A percentile compares a stretch with the other conserved stretches of the same genome.
Conservation (phyloP, 2,113 vertebrate species). For the Sander vitreus region DNA sequence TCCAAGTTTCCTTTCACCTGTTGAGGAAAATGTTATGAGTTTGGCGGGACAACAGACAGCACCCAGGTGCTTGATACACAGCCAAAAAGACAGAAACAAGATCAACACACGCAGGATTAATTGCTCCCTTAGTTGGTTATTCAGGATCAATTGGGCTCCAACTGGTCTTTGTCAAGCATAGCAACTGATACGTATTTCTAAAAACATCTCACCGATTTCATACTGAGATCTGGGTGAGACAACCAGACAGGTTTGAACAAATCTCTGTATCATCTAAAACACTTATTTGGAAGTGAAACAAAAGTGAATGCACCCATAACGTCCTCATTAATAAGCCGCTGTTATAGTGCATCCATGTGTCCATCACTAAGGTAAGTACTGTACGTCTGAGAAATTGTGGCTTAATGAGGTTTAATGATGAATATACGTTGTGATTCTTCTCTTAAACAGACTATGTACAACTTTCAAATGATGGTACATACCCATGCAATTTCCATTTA, state of each 20-base stretch:
- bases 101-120: conserved; percentile 28
- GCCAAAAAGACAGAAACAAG: conserved; percentile 25
- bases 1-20: conserved; percentile 73
- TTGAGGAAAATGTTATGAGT: conserved; percentile 54
- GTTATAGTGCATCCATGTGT: not conserved
- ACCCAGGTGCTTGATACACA: conserved; percentile 35
- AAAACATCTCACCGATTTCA: not conserved
- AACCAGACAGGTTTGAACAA: not conserved
- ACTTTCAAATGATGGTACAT: not conserved
- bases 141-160: conserved; percentile 4
- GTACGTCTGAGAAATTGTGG: not conserved
- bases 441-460: not conserved
- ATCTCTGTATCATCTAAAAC: not conserved
- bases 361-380: not conserved
- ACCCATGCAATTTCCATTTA: not conserved
- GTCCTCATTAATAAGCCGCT: not conserved
- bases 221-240: not conserved
- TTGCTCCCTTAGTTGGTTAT: conserved; percentile 11
- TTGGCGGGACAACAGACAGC: conserved; percentile 45
- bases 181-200: not conserved
- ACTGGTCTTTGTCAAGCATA: conserved; percentile 28
- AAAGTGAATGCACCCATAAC: accelerated
- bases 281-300: conserved; percentile 24
- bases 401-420: not conserved
- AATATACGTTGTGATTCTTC: not conserved